Evolutionary conservation across 2,113 vertebrate genomes (phyloP), one percentile per base, ranked within the genome.

Genomic region (Myotis yumanensis): DNA sequence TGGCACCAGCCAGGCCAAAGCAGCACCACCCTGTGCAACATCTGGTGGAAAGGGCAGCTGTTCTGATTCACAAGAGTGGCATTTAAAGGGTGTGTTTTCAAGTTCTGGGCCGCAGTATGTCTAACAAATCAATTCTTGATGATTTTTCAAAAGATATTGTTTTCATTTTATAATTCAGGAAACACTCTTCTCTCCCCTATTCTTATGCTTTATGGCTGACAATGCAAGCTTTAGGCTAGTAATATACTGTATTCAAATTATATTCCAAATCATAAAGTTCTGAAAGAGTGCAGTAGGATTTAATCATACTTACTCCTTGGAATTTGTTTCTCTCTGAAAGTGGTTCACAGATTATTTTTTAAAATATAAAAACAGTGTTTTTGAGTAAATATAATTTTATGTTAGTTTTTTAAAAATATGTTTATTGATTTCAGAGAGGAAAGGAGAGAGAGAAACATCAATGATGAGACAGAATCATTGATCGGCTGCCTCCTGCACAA

Each of bases 301-400:
- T 92, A 91, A 32, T 91, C 57, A 86, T 85, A 92, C 64, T 69
- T 4, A 52, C 88, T 85, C 15, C 51, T 96, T 95, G 17, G 22
- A 85, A 90, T 86, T 87, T 81, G 43, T 82, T 88, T 54, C 14
- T 87, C 11, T 69, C 8, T 89, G 43, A 75, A 7, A 57, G 28
- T 94, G n/a, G 23, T 25, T 91, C 43, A 71, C 75, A 71, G n/a
- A 62, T 71, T 66, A 46, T 46, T 51, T 86, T 77, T 91, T 93
- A 5, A 76, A 93, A 71, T 18, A 11, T 54, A 64, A 86, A 84
- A 73, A 30, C 7, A 82, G 6, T 22, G 22, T 71, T 51, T 84
- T 89, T 57, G 2, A 15, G 20, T 80, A 71, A 90, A 79, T 30
- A 3, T 69, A 82, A 71, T 52, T 93, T 82, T 57, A 76, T 89